These are phyloP conservation scores for Fratercula arctica DNA, from an alignment of 2,797 vertebrate species.

Conservation along the genomic window DNA sequence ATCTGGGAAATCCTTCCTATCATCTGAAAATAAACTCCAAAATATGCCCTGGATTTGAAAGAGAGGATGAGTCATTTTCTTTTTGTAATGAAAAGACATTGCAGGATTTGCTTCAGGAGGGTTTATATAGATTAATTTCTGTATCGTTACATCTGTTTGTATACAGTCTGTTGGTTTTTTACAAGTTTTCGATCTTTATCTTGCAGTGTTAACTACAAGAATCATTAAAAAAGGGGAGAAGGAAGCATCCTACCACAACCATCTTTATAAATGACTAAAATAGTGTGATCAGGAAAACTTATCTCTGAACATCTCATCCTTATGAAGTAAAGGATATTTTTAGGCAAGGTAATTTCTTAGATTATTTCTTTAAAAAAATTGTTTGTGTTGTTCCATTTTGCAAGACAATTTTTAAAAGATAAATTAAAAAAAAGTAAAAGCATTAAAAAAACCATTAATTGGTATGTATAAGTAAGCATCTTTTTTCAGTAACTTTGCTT, in stretches of 20 bases:
- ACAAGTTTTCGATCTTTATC: background rate
- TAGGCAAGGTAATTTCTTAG: background rate
- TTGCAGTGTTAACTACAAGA: background rate
- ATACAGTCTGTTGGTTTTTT: background rate
- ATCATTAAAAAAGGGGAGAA: background rate
- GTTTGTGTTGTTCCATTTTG: background rate
- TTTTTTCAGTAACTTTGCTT: background rate
- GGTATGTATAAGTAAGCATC: background rate
- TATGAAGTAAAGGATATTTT: background rate
- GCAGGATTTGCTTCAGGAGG: background rate
- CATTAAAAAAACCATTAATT: background rate
- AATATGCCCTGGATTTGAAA: background rate
- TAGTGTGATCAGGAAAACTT: background rate
- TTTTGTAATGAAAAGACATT: background rate
- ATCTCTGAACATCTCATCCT: background rate
- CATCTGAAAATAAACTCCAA: background rate
- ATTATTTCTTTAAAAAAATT: background rate
- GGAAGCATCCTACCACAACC: background rate
- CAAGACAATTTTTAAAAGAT: background rate
- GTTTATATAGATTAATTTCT: background rate
- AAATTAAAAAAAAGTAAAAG: background rate
- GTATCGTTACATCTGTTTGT: background rate
- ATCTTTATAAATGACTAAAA: background rate
- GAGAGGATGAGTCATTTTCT: background rate
- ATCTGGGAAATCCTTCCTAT: background rate